Evolutionary conservation across 2,888 invertebrate species (phyloP).

Genomic region (Heliconius sara): DNA sequence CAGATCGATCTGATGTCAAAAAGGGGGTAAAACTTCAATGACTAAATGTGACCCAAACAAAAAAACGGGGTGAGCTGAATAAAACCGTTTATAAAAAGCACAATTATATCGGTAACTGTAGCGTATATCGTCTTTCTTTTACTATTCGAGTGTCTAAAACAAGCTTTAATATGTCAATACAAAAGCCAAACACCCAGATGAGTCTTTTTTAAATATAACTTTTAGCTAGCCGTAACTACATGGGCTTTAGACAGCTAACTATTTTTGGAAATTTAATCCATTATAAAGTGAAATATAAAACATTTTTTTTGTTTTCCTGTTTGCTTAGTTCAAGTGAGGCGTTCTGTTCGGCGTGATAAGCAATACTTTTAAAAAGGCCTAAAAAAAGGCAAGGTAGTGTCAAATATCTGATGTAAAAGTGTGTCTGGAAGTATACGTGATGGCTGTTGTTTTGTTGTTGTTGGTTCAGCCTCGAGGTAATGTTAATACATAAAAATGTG

Average conservation of each 20-base stretch:
- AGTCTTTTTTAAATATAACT: not conserved
- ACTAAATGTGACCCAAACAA: no score
- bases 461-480: not conserved
- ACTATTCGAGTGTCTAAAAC: not conserved
- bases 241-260: not conserved
- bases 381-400: not conserved
- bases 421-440: not conserved
- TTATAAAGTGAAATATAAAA: not conserved
- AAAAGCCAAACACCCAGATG: not conserved
- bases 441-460: not conserved
- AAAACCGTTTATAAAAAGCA: no score
- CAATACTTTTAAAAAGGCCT: not conserved
- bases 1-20: no score
- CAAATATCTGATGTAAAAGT: not conserved
- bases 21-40: no score
- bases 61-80: no score
- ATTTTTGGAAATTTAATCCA: not conserved
- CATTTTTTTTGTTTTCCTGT: not conserved
- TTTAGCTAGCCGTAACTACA: not conserved
- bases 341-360: no score
- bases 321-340: not conserved
- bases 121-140: not conserved
- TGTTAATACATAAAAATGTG: no score
- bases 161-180: not conserved
- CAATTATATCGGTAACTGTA: not conserved